Percentiles rank a stretch among this genome's conserved stretches.
Evolutionary conservation across 2,888 invertebrate genomes (phyloP).

Genomic region (Miltochrista miniata): DNA sequence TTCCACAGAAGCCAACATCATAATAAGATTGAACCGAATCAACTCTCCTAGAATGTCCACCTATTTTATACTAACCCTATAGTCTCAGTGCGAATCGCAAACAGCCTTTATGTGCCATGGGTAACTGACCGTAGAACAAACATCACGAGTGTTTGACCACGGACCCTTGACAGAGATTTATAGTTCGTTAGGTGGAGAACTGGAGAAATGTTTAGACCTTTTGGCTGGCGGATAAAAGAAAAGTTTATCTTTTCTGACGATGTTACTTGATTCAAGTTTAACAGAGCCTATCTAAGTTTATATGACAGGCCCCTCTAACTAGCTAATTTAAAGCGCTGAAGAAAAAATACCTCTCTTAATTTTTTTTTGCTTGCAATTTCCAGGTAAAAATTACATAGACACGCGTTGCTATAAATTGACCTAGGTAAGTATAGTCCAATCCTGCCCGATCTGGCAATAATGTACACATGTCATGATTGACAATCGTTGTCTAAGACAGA

Average conservation of each 20-base stretch:
- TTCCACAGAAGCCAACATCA: background rate
- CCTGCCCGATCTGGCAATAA: no score
- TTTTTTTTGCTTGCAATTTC: no score
- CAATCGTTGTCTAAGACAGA: no score
- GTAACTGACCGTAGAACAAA: slow-evolving; percentile 82
- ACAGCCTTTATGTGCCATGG: slow-evolving; percentile 66
- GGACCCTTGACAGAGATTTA: slow-evolving; percentile 47
- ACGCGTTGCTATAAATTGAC: no score
- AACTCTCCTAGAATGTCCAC: background rate
- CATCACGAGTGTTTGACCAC: slow-evolving; percentile 48
- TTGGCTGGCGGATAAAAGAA: background rate
- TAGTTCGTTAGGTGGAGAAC: slow-evolving; percentile 58
- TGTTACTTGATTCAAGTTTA: no score
- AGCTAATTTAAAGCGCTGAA: no score
- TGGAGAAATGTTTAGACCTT: slow-evolving; percentile 7
- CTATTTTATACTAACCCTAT: background rate
- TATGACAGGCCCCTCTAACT: no score
- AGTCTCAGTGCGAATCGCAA: slow-evolving; percentile 50
- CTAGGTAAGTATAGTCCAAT: no score
- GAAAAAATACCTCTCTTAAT: no score
- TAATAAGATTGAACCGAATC: background rate
- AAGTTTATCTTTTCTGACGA: background rate
- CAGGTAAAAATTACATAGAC: no score
- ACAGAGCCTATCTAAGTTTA: no score
- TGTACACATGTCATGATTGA: no score